Percentiles rank a stretch among this genome's conserved stretches.
phyloP scores from a whole-genome alignment of 2,113 vertebrate genomes.

The Hippoglossus stenolepis region DNA sequence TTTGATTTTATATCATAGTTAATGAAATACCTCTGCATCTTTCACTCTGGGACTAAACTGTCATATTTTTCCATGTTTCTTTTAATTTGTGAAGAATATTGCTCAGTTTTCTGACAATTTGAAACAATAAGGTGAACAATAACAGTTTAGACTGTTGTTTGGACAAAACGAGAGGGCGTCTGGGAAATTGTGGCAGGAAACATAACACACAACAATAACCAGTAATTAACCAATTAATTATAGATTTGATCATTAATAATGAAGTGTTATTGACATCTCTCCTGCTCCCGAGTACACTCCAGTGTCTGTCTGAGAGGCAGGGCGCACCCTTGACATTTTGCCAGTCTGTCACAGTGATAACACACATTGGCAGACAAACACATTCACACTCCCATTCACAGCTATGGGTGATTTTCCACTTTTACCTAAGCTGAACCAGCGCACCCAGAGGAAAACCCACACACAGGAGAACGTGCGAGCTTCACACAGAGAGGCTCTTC shows the following conservation, averaged over 20 bases:
- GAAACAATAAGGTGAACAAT: no score
- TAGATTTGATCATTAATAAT: not conserved
- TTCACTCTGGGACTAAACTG: no score
- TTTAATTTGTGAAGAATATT: no score
- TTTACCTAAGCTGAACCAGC: constrained; percentile 31
- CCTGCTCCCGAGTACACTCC: no score
- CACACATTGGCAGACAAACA: constrained; percentile 50
- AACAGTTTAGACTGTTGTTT: no score
- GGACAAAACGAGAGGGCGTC: no score
- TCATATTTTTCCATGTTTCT: no score
- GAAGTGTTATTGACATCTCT: not conserved
- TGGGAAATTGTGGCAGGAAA: no score
- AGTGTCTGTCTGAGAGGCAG: not conserved
- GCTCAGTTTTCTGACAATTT: no score
- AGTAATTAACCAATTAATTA: not conserved
- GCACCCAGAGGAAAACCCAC: not conserved
- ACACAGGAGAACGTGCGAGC: not conserved
- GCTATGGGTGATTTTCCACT: constrained; percentile 30
- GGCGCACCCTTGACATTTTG: constrained; percentile 56
- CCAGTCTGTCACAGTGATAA: constrained; percentile 38
- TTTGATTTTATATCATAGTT: no score
- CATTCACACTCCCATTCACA: constrained; percentile 53
- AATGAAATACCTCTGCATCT: no score
- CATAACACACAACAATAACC: no score
- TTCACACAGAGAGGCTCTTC: not conserved